These are phyloP conservation scores for Eilema sororculum DNA, from an alignment of 2,888 invertebrate species.

Conservation along the genomic window DNA sequence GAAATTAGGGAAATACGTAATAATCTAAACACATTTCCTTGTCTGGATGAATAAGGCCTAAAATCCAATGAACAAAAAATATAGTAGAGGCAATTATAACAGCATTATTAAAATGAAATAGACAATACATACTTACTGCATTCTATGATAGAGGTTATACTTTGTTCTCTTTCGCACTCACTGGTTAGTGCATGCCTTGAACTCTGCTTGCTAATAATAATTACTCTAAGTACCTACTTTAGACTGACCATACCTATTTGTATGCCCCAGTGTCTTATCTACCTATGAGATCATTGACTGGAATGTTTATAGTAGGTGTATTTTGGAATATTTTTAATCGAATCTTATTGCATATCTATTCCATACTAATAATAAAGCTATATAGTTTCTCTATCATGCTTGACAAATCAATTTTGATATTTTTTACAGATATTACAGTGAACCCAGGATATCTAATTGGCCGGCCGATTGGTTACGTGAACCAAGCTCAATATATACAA, in stretches of 20 bases:
- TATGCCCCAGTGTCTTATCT: neutral
- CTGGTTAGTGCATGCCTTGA: neutral
- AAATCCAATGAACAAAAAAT: neutral
- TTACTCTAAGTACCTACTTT: neutral
- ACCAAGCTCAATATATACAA: conserved; percentile 82
- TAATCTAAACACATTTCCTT: neutral
- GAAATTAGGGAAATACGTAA: neutral
- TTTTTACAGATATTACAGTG: conserved; percentile 72
- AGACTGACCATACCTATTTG: neutral
- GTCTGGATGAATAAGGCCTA: neutral
- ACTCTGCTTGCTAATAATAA: no score
- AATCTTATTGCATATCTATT: neutral
- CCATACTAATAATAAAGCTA: no score
- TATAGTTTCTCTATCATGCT: no score
- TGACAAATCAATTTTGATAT: neutral
- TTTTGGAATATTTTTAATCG: neutral
- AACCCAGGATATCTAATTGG: conserved; percentile 70
- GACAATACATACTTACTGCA: neutral
- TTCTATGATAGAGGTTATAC: neutral
- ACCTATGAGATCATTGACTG: neutral
- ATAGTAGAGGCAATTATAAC: neutral
- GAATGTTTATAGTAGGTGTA: neutral
- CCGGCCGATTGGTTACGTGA: conserved; percentile 82
- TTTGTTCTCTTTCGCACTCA: conserved; percentile 2
- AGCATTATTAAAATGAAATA: neutral